Evolutionary conservation across 1,140 invertebrate species (phyloP).

Genomic region (Leptestheria dahalacensis): DNA sequence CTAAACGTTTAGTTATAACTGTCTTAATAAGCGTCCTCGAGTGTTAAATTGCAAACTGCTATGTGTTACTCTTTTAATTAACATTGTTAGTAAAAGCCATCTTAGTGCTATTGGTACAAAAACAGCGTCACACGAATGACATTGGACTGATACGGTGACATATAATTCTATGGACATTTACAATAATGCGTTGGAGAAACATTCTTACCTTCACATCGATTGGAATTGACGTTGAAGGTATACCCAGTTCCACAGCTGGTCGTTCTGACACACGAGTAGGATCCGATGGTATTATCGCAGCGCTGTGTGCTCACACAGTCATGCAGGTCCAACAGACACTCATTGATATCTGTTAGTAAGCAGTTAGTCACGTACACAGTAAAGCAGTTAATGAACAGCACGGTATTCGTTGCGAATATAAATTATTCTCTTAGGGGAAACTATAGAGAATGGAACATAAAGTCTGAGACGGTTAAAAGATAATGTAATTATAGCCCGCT

Average conservation of each 20-base stretch:
- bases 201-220: constrained; percentile 63
- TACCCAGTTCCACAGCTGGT: constrained; percentile 91
- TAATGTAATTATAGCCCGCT: no score
- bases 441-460: no score
- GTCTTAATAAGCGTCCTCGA: no score
- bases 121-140: no score
- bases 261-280: constrained; percentile 63
- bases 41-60: neutral
- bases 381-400: constrained; percentile 6
- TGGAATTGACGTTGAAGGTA: constrained; percentile 70
- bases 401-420: neutral
- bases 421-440: neutral
- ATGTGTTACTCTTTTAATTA: neutral
- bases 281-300: constrained; percentile 80
- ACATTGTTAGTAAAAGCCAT: neutral
- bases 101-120: no score
- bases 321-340: constrained; percentile 40
- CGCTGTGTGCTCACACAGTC: constrained; percentile 48
- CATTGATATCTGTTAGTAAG: constrained; percentile 40
- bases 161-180: constrained; percentile 1
- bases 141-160: no score
- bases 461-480: no score
- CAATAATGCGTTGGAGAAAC: neutral
- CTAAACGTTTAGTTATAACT: no score
- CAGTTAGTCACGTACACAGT: neutral